Evolutionary conservation across 2,888 invertebrate species (phyloP), one percentile per base, ranked within the genome.

Genomic region (Ectemnius cavifrons): DNA sequence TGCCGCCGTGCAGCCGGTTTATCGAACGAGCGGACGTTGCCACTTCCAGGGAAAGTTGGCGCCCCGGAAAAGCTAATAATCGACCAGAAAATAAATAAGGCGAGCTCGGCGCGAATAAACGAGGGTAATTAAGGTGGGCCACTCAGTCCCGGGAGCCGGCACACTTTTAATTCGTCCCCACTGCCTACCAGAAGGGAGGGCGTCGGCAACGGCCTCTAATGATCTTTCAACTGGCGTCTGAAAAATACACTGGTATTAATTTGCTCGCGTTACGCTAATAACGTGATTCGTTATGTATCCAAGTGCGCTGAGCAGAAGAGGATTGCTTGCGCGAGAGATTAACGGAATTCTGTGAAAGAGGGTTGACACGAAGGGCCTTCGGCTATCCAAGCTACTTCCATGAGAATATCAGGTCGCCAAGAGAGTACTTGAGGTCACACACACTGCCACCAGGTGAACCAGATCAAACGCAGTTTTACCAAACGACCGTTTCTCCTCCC

Each of bases 381-480:
- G 83, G 81, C 82, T 68, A 57, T 45, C 64, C 63, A n/a, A 16
- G 16, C 8, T 67, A 47, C 37, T 46, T 14, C 49, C 28, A 18
- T 18, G 63, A 62, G 58, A 45, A 18, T 27, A 52, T 27, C 37
- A 37, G 37, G 37, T 37, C 37, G 37, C 37, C 49, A 67, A 49
- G n/a, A 63, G n/a, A 58, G 45, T 69, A 71, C 65, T 61, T 69
- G 64, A 16, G n/a, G 16, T 52, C 52, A 16, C 37, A 37, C 52
- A 52, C 52, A 45, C 65, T 56, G 58, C 65, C 56, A 63, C 80
- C 73, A 81, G 83, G 83, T 79, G 83, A 84, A 82, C 68, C 88
- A 88, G 90, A 91, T 91, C 91, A 91, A 91, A 91, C 90, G 89
- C 83, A 87, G 88, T 89, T 90, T 89, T 88, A 86, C 85, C 85